Evolutionary conservation across 2,113 vertebrate genomes (phyloP).

Genomic region (Acrocephalus arundinaceus): DNA sequence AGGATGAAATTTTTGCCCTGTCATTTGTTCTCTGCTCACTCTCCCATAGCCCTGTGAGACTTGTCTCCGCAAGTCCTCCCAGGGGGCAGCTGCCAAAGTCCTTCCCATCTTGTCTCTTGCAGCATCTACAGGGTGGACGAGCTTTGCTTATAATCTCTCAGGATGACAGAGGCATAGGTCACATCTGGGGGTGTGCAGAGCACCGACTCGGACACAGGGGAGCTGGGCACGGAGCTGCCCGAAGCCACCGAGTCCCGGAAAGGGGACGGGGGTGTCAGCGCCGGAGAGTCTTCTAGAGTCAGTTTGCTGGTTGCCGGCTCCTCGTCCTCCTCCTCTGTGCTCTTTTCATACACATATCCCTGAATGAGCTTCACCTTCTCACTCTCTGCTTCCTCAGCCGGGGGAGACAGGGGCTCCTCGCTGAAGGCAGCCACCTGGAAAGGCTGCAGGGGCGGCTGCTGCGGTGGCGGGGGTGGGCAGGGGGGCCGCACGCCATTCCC

Average conservation of each 20-base stretch:
- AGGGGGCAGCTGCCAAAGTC: neutral
- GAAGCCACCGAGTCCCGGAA: conserved; percentile 95
- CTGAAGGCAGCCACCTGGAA: conserved; percentile 75
- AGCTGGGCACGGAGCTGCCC: conserved; percentile 83
- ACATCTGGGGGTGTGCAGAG: conserved; percentile 81
- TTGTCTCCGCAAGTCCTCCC: neutral
- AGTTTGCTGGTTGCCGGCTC: conserved; percentile 78
- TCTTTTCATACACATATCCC: conserved; percentile 84
- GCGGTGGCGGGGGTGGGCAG: conserved; percentile 52
- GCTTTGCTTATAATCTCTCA: conserved; percentile 92
- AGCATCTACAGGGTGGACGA: conserved; percentile 90
- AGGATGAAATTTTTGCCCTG: conserved; percentile 3
- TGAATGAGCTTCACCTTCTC: conserved; percentile 88
- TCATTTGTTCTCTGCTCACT: neutral
- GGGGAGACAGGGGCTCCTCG: conserved; percentile 74
- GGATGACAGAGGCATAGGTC: conserved; percentile 85
- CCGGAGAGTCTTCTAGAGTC: conserved; percentile 84
- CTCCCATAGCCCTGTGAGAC: neutral
- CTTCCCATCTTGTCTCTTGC: neutral
- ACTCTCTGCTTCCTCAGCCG: conserved; percentile 72
- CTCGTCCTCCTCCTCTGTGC: conserved; percentile 81
- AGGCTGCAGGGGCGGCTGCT: conserved; percentile 74
- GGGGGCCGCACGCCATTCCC: conserved; percentile 66
- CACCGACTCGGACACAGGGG: conserved; percentile 82
- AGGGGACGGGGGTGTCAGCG: conserved; percentile 92